These are phyloP conservation scores for Marisa cornuarietis DNA, from an alignment of 1,140 invertebrate species.

Conservation along the genomic window DNA sequence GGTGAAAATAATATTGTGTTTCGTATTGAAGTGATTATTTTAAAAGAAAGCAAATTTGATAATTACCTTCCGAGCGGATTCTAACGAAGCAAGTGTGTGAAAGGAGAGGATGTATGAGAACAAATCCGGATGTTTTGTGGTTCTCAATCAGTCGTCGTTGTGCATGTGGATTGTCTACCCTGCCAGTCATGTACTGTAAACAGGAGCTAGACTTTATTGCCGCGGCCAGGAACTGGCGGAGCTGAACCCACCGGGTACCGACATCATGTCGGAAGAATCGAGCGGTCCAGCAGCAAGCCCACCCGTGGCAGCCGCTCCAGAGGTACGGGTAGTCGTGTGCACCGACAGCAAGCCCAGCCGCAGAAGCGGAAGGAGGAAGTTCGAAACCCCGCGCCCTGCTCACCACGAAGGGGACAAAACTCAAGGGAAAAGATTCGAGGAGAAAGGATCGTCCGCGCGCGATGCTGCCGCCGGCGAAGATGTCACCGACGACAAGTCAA, in stretches of 20 bases:
- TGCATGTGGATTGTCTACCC: not conserved
- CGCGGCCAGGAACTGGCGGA: conserved; percentile 17
- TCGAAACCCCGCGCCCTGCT: not conserved
- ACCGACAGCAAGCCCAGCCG: not conserved
- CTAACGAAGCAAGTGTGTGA: not conserved
- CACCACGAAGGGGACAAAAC: not conserved
- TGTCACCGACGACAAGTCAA: not conserved
- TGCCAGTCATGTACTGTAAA: not conserved
- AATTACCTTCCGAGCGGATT: not conserved
- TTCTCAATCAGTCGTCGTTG: no score
- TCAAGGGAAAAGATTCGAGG: not conserved
- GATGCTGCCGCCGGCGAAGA: not conserved
- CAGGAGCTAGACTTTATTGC: not conserved
- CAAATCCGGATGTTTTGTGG: not conserved
- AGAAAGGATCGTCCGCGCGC: not conserved
- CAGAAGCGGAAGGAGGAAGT: not conserved
- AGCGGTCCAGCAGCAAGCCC: conserved; percentile 14
- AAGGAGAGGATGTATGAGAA: not conserved
- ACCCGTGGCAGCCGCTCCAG: not conserved
- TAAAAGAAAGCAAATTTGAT: no score
- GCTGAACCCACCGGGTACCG: not conserved
- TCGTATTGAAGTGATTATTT: no score
- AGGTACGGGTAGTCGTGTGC: conserved; percentile 20
- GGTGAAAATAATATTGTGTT: no score
- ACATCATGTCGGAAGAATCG: conserved; percentile 34